Evolutionary conservation across 1,140 invertebrate species (phyloP).

Genomic region (Tachypleus tridentatus): DNA sequence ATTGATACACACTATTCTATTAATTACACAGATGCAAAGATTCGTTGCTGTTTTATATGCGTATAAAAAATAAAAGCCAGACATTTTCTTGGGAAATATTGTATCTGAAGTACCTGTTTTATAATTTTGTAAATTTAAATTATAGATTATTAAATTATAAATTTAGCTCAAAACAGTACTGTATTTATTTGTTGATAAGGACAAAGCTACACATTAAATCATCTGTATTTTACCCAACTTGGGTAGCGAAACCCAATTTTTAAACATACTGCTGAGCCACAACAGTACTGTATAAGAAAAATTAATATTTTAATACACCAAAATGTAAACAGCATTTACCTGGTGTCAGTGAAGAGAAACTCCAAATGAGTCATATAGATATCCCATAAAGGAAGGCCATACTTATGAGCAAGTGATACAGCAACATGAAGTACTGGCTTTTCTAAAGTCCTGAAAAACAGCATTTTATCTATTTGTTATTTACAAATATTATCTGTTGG

Average conservation of each 20-base stretch:
- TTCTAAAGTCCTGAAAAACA: constrained; percentile 31
- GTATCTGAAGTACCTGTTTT: no score
- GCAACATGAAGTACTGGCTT: constrained; percentile 31
- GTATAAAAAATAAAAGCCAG: no score
- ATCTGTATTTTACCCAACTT: no score
- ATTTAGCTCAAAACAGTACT: no score
- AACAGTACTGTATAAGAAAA: neutral
- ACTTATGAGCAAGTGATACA: constrained; percentile 31
- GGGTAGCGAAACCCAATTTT: neutral
- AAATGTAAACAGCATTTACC: neutral
- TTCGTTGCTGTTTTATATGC: no score
- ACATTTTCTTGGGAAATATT: no score
- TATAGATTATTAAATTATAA: no score
- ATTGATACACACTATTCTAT: no score
- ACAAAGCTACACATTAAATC: no score
- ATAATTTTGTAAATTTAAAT: no score
- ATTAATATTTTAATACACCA: neutral
- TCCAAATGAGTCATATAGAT: constrained; percentile 36
- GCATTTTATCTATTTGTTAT: neutral
- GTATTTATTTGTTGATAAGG: no score
- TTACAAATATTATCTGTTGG: neutral
- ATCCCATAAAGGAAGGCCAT: constrained; percentile 33
- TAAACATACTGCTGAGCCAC: neutral
- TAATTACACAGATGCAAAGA: no score
- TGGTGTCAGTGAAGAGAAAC: constrained; percentile 32